Evolutionary conservation across 2,113 vertebrate genomes (phyloP).

Genomic region (Brachyhypopomus gauderio): DNA sequence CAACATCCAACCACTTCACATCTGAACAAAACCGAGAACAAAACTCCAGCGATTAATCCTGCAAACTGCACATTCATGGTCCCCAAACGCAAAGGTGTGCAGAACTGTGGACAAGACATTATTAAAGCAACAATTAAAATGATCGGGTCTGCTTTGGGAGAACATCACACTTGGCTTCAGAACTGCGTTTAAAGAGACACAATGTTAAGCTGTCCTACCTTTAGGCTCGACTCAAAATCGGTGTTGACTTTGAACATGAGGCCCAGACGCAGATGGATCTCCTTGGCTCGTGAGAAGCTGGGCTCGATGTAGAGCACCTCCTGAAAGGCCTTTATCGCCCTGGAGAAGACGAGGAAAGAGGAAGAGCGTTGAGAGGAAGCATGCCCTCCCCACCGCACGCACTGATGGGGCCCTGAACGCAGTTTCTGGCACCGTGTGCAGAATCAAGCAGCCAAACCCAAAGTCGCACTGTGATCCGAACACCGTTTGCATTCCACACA

Average conservation of each 20-base stretch:
- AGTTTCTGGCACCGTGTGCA: background rate
- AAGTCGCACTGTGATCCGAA: background rate
- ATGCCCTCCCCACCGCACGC: background rate
- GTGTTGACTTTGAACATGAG: conserved; percentile 99
- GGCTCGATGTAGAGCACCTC: conserved; percentile 99
- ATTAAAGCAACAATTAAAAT: no score
- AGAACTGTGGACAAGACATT: no score
- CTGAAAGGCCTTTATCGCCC: conserved; percentile 99
- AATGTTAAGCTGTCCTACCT: conserved; percentile 75
- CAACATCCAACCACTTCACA: background rate
- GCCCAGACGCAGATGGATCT: conserved; percentile 98
- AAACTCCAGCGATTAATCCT: background rate
- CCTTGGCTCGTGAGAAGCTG: conserved; percentile 94
- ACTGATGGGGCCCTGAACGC: background rate
- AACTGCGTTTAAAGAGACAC: background rate
- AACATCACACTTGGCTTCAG: background rate
- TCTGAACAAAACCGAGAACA: background rate
- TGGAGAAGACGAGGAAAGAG: conserved; percentile 60
- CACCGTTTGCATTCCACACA: background rate
- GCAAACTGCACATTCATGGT: background rate
- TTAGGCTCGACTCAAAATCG: conserved; percentile 97
- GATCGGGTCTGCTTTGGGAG: no score
- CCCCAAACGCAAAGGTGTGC: no score
- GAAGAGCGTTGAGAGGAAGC: background rate
- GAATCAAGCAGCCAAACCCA: background rate